phyloP scores from a whole-genome alignment of 2,888 invertebrate genomes.

The Sphaerolaimus hirsutus region DNA sequence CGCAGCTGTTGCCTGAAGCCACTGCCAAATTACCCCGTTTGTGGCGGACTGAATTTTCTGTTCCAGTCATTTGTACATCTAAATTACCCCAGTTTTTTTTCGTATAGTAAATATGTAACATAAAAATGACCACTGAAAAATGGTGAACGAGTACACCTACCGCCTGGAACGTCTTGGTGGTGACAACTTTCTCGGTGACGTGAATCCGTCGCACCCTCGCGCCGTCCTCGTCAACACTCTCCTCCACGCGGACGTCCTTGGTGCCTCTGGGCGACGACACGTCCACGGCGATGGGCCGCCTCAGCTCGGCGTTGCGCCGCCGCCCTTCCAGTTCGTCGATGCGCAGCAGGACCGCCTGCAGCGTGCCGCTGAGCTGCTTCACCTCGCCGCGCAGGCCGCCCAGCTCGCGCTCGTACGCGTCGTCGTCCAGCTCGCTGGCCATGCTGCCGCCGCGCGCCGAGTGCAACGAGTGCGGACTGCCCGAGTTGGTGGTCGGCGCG shows the following conservation, averaged over 20 bases:
- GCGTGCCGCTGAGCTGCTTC: conserved; percentile 17
- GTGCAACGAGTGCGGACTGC: too few relatives aligned
- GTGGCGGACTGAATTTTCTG: too few relatives aligned
- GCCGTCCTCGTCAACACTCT: not conserved
- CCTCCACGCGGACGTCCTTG: not conserved
- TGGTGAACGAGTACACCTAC: not conserved
- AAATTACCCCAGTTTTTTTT: too few relatives aligned
- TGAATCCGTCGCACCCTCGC: conserved; percentile 11
- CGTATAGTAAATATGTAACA: too few relatives aligned
- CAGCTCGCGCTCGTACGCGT: not conserved
- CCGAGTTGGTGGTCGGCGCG: too few relatives aligned
- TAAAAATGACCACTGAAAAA: too few relatives aligned
- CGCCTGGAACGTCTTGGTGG: conserved; percentile 7
- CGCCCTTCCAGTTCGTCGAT: conserved; percentile 17
- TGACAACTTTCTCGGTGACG: conserved; percentile 17
- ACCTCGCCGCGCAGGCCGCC: conserved; percentile 12
- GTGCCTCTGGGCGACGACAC: not conserved
- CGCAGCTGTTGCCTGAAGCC: too few relatives aligned
- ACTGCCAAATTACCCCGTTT: too few relatives aligned
- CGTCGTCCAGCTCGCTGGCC: not conserved
- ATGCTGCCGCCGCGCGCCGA: too few relatives aligned
- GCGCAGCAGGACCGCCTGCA: conserved; percentile 17
- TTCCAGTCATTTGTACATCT: too few relatives aligned
- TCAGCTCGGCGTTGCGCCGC: conserved; percentile 4
- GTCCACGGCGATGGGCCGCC: not conserved